Evolutionary conservation across 1,140 invertebrate species (phyloP).

Genomic region (Bicyclus anynana): DNA sequence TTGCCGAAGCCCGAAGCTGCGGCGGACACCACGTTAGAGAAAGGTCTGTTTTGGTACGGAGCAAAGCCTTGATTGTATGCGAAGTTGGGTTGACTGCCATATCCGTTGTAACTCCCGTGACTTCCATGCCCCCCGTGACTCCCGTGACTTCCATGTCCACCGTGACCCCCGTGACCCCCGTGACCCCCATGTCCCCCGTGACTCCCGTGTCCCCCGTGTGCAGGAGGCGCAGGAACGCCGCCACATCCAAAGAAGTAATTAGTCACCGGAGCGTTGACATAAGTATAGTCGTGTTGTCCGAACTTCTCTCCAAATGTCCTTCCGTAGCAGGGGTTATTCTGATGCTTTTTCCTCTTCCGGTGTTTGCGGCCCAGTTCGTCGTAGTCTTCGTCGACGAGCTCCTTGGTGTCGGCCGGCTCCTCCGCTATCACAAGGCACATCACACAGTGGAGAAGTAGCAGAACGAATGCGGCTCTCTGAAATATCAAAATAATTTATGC

Average conservation of each 20-base stretch:
- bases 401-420: constrained; percentile 32
- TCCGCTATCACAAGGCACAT: constrained; percentile 24
- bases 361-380: constrained; percentile 52
- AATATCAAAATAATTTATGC: constrained; percentile 4
- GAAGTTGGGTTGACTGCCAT: constrained; percentile 15
- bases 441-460: constrained; percentile 35
- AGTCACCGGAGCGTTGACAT: constrained; percentile 51
- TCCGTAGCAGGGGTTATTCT: constrained; percentile 41
- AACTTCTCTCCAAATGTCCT: constrained; percentile 42
- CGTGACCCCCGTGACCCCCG: constrained; percentile 19
- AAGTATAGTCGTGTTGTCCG: constrained; percentile 44
- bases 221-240: constrained; percentile 19
- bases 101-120: constrained; percentile 3
- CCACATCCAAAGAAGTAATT: constrained; percentile 62
- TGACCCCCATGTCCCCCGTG: constrained; percentile 21
- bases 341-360: constrained; percentile 49
- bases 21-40: constrained; percentile 45
- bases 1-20: constrained; percentile 51
- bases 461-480: constrained; percentile 34
- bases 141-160: not conserved
- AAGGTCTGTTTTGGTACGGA: constrained; percentile 33
- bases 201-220: constrained; percentile 18
- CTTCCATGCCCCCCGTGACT: constrained; percentile 16
- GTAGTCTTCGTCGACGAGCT: constrained; percentile 32
- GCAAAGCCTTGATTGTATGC: constrained; percentile 17